A percentile compares a stretch with the other conserved stretches of the same genome.
Conservation (phyloP, 2,797 vertebrate genomes). For the Brachyrhaphis roseni region DNA sequence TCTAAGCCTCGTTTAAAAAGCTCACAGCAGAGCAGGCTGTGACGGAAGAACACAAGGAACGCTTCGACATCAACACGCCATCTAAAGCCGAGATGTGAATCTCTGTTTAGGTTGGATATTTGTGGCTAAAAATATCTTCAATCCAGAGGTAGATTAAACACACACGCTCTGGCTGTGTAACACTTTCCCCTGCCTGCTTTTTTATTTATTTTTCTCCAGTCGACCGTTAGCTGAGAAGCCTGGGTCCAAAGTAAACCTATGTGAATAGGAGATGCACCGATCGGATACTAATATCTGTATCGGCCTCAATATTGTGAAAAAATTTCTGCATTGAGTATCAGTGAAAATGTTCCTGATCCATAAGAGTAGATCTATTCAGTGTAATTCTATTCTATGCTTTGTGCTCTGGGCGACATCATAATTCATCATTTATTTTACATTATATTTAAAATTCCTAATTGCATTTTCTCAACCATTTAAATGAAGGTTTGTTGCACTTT, state of each 20-base stretch:
- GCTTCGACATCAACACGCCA: constrained; percentile 26
- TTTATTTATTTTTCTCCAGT: constrained; percentile 27
- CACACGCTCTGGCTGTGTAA: constrained; percentile 12
- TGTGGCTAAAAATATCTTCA: constrained; percentile 3
- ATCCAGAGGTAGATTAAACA: background rate
- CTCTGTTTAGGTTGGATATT: background rate
- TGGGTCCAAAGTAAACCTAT: background rate
- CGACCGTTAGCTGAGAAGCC: constrained; percentile 4
- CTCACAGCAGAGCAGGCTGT: constrained; percentile 20
- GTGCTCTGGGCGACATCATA: too few relatives aligned
- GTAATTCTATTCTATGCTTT: too few relatives aligned
- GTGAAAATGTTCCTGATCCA: too few relatives aligned
- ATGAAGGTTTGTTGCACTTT: too few relatives aligned
- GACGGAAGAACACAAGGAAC: constrained; percentile 22
- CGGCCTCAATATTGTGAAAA: too few relatives aligned
- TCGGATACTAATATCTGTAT: too few relatives aligned
- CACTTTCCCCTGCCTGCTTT: constrained; percentile 5
- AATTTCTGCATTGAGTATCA: too few relatives aligned
- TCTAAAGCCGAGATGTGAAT: constrained; percentile 26
- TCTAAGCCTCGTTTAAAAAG: constrained; percentile 41
- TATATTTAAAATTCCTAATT: too few relatives aligned
- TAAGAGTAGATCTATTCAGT: too few relatives aligned
- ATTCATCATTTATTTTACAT: too few relatives aligned
- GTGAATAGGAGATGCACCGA: background rate
- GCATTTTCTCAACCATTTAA: too few relatives aligned